Evolutionary conservation across 2,113 vertebrate genomes (phyloP), one percentile per base, ranked within the genome.

Genomic region (Haemorhous mexicanus): DNA sequence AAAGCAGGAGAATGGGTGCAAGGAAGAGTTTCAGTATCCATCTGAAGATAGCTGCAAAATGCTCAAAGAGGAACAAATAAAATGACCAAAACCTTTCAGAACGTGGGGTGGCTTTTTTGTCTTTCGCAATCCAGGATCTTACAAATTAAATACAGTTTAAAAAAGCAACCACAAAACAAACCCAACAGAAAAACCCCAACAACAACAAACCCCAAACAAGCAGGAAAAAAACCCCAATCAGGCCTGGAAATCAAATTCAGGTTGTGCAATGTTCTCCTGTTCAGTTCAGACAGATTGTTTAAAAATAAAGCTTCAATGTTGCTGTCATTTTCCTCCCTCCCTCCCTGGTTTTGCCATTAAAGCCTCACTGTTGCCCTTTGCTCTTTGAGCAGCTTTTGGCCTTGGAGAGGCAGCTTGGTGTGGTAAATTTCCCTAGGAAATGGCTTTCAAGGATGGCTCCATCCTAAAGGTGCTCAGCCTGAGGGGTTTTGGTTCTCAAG

Each of bases 281-380:
- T 93, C 76, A 77, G 21, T 85, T 72, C 44, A 58, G 53, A 14
- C 23, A 62, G 81, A 61, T 68, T 81, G n/a, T 63, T 87, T 69
- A 56, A 69, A 73, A 72, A 81, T n/a, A 67, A 78, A 75, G 15
- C 32, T 61, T 47, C 47, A 7, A 0, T 64, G 37, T 56, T 92
- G 72, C 70, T 95, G 53, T 68, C 17, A 2, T 37, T 75, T 68
- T 55, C 39, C 39, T 9, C 5, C 39, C 19, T 87, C 35, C 8
- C n/a, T 64, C 70, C 72, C 85, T 96, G 82, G 28, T 96, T 96
- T 94, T 85, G 75, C 78, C 59, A 6, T 95, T 78, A 83, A 63
- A 74, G 56, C 55, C 20, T 87, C 26, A 4, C 28, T 23, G 0
- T 33, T 94, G 68, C 19, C 43, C 24, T 49, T 74, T 94, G 61